Conservation (phyloP, 2,113 vertebrate species). For the Apus apus region DNA sequence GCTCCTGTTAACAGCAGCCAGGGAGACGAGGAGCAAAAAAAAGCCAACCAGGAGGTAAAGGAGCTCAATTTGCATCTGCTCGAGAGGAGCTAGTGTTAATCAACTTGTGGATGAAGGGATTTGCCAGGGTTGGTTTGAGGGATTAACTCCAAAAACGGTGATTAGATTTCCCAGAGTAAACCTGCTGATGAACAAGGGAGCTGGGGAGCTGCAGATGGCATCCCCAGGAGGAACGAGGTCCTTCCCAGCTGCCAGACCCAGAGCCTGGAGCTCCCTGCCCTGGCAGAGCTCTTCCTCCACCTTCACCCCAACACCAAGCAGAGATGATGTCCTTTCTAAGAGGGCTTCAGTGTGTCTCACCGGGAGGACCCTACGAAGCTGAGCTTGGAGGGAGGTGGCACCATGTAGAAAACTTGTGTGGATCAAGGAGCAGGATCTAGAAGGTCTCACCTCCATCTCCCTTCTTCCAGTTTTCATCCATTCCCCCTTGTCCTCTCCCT, state of each 20-base stretch:
- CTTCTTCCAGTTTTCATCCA: too few relatives aligned
- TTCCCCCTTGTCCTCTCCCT: too few relatives aligned
- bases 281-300: neutral
- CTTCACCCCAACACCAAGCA: neutral
- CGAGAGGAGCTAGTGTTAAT: slow-evolving; percentile 51
- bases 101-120: slow-evolving; percentile 31
- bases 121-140: slow-evolving; percentile 17
- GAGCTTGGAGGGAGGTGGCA: neutral
- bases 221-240: rapidly evolving
- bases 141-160: slow-evolving; percentile 16
- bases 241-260: neutral
- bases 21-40: slow-evolving; percentile 17
- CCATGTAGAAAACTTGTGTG: neutral
- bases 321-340: neutral
- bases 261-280: neutral
- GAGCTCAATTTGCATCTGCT: neutral
- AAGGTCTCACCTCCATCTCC: too few relatives aligned
- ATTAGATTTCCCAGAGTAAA: slow-evolving; percentile 5
- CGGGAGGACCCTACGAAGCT: neutral
- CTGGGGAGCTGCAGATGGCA: neutral
- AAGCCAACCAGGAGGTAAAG: neutral
- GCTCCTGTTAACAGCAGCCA: slow-evolving; percentile 36
- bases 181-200: neutral
- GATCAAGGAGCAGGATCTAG: neutral
- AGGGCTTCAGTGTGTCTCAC: rapidly evolving